Percentiles rank a stretch among this genome's conserved stretches.
Conservation (phyloP, 2,888 invertebrate genomes). For the Pachliopta kotzebuea region DNA sequence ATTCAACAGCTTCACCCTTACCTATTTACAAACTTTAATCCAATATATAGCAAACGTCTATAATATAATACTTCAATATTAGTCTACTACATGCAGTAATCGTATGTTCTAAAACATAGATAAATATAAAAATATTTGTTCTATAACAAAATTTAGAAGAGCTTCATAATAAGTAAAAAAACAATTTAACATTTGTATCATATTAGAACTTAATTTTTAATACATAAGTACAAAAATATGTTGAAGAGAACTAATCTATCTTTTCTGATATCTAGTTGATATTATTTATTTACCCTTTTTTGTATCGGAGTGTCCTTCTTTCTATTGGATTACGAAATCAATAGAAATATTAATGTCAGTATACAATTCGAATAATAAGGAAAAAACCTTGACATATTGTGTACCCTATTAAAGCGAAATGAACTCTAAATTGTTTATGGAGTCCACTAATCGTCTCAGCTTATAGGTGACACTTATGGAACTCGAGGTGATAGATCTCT, state of each 20-base stretch:
- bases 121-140: too few species aligned
- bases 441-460: conserved; percentile 1
- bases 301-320: not conserved
- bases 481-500: conserved; percentile 20
- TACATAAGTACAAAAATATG: too few species aligned
- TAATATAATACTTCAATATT: not conserved
- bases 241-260: not conserved
- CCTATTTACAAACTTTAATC: not conserved
- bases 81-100: too few species aligned
- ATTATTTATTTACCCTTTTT: not conserved
- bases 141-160: too few species aligned
- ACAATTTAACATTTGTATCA: too few species aligned
- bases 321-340: not conserved
- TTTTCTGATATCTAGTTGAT: not conserved
- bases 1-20: conserved; percentile 17
- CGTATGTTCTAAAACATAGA: too few species aligned
- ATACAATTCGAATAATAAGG: conserved; percentile 12
- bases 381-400: conserved; percentile 16
- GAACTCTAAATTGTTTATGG: conserved; percentile 16
- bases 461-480: conserved; percentile 5
- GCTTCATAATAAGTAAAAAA: too few species aligned
- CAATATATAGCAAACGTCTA: not conserved
- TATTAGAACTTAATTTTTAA: too few species aligned
- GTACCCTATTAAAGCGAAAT: conserved; percentile 11
- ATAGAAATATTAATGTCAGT: not conserved